Evolutionary conservation across 2,113 vertebrate genomes (phyloP).

Genomic region (Mionectes macconnelli): DNA sequence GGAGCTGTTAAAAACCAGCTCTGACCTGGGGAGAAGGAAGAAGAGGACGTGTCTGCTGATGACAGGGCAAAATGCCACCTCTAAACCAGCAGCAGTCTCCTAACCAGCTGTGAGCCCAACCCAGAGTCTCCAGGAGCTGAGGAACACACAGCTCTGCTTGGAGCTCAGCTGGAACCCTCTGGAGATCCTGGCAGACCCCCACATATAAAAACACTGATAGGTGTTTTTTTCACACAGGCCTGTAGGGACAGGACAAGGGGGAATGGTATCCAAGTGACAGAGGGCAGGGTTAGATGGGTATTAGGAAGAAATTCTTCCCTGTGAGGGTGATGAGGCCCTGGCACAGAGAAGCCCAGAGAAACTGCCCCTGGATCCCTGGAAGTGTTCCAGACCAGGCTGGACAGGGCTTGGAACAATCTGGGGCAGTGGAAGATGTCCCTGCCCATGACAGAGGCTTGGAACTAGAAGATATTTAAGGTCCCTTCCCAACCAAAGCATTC

Average conservation of each 20-base stretch:
- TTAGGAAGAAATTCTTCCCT: not conserved
- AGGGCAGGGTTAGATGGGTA: not conserved
- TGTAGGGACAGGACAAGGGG: not conserved
- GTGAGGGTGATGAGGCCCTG: not conserved
- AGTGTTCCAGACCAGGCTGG: not conserved
- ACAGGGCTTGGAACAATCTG: not conserved
- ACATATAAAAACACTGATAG: not conserved
- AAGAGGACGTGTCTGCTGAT: not conserved
- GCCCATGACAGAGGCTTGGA: not conserved
- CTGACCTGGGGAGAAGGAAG: not conserved
- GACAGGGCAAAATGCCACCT: not conserved
- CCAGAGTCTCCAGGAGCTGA: not conserved
- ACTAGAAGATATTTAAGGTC: not conserved
- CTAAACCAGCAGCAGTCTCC: not conserved
- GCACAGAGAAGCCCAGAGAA: not conserved
- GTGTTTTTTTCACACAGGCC: not conserved
- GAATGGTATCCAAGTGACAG: not conserved
- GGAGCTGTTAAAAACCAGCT: not conserved
- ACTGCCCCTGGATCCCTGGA: not conserved
- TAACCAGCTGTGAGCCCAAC: rapidly evolving
- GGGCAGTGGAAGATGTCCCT: not conserved
- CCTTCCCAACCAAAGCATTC: not conserved
- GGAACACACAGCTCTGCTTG: not conserved
- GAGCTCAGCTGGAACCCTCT: not conserved
- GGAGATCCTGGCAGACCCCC: not conserved